These are phyloP conservation scores for Dasysyrphus albostriatus DNA, from an alignment of 2,888 invertebrate species.

Conservation along the genomic window DNA sequence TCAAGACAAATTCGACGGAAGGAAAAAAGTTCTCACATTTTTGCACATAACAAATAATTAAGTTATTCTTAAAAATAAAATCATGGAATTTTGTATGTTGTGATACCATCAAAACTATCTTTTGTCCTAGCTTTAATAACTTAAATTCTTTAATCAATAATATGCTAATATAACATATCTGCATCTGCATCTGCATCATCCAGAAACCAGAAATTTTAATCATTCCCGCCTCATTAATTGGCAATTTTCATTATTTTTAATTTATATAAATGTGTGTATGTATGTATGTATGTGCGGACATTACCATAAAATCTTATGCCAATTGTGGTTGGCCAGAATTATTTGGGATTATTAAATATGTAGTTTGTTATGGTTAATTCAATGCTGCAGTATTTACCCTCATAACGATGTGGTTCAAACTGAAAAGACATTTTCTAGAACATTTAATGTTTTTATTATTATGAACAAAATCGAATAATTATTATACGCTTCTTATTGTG, in stretches of 20 bases:
- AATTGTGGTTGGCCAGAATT: slow-evolving; percentile 29
- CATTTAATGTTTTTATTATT: neutral
- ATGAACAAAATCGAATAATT: no score
- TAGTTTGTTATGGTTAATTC: slow-evolving; percentile 1
- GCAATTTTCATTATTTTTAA: slow-evolving; percentile 10
- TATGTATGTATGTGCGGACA: neutral
- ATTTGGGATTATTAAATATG: slow-evolving; percentile 17
- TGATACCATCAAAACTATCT: no score
- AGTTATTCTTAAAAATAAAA: no score
- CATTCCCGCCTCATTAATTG: slow-evolving; percentile 29
- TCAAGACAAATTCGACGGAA: no score
- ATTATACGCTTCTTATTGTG: no score
- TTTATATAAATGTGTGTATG: slow-evolving; percentile 10
- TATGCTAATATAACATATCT: neutral
- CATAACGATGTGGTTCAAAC: neutral
- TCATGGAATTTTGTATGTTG: no score
- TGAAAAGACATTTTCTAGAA: neutral
- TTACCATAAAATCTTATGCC: slow-evolving; percentile 35
- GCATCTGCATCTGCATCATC: slow-evolving; percentile 1
- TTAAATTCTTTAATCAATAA: neutral
- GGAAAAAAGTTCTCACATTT: no score
- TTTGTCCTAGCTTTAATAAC: neutral
- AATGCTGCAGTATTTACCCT: neutral
- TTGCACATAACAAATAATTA: no score
- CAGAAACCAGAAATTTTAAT: neutral